Evolutionary conservation across 2,797 vertebrate genomes (phyloP), one percentile per base, ranked within the genome.

Genomic region (Acridotheres tristis): DNA sequence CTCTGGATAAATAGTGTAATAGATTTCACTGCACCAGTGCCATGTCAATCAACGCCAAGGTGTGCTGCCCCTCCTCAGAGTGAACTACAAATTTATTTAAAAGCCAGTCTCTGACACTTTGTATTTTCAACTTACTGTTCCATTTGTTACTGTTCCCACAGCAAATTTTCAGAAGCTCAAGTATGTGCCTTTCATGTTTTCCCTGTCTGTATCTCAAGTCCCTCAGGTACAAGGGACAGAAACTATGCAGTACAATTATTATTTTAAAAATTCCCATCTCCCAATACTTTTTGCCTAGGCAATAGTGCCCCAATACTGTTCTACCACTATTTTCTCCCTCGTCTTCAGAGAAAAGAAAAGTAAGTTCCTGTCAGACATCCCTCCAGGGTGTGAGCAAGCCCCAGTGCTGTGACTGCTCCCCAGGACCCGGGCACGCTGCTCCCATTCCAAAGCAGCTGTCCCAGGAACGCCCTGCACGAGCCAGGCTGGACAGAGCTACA

Each of bases 401-500:
- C 13, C 1, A 2, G 3, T 21, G 62, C 80, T 26, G 38, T 9
- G 62, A 7, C 21, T 32, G 32, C 16, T 34, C 15, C 53, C 42
- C 69, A 45, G 32, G 34, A 32, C 5, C 25, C 3, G 4, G 5
- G 34, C 9, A 26, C 2, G 43, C 18, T 43, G 43, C 43, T 43
- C 43, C 43, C 43, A 12, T 4, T 4, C 23, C 38, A 63, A 54
- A 10, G 9, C 84, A 18, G 23, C 10, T 7, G 7, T n/a, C 7
- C 58, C 1, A 2, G 20, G 47, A 47, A 23, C 7, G 16, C 19
- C 2, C 30, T 16, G 45, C 42, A 36, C 7, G 0, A 1, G 71
- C 26, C 5, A 0, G 8, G 38, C 55, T 13, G 53, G 18, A 45
- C 1, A 2, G 71, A 53, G 34, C 40, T 40, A 11, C 11, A 16